phyloP scores from a whole-genome alignment of 2,888 invertebrate species.

The Nineta flava region DNA sequence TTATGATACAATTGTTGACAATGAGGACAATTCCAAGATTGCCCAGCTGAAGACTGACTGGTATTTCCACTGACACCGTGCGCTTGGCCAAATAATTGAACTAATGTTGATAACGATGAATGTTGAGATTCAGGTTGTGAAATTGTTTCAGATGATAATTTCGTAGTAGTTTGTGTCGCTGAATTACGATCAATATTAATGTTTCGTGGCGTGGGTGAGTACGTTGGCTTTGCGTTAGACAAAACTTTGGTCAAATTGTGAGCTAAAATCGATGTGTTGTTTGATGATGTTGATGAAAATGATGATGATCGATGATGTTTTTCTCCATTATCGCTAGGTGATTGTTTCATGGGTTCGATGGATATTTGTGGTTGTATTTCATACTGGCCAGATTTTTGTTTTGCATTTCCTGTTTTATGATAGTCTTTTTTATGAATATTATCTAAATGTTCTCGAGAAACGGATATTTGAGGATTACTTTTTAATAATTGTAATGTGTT shows the following conservation, averaged over 20 bases:
- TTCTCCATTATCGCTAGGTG: constrained; percentile 23
- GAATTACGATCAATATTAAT: neutral
- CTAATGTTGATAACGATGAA: neutral
- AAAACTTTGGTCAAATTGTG: neutral
- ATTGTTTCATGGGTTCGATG: constrained; percentile 26
- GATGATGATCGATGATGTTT: neutral
- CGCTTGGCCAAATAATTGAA: constrained; percentile 18
- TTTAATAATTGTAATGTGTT: constrained; percentile 5
- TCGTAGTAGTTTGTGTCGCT: neutral
- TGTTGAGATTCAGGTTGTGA: neutral
- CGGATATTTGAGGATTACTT: constrained; percentile 7
- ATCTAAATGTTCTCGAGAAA: constrained; percentile 1
- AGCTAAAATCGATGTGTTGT: constrained; percentile 1
- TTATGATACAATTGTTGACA: constrained; percentile 53
- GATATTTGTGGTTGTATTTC: constrained; percentile 27
- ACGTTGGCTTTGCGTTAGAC: neutral
- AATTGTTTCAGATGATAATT: neutral
- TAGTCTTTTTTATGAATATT: constrained; percentile 25
- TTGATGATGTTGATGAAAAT: neutral
- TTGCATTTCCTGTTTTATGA: constrained; percentile 27
- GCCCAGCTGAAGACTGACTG: constrained; percentile 10
- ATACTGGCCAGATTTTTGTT: constrained; percentile 6
- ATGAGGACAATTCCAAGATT: constrained; percentile 49
- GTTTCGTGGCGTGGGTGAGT: neutral
- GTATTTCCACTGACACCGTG: neutral